These are phyloP conservation scores for Eurypyga helias DNA, from an alignment of 2,113 vertebrate genomes.

Conservation along the genomic window DNA sequence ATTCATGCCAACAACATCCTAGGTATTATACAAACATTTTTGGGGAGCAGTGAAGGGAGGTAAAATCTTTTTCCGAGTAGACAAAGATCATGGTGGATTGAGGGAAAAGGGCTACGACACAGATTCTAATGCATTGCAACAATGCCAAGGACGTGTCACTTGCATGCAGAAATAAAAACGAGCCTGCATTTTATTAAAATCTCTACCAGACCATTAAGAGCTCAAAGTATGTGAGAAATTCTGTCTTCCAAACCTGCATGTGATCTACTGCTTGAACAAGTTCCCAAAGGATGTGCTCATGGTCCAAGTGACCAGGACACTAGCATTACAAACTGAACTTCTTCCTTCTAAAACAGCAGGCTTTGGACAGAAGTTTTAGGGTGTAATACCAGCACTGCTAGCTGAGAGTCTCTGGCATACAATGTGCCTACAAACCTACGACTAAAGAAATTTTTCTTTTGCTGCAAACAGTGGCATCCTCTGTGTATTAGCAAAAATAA, in stretches of 20 bases:
- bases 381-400: not conserved
- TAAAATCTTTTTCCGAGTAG: not conserved
- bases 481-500: not conserved
- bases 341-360: not conserved
- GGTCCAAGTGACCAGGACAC: constrained; percentile 17
- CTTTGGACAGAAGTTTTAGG: not conserved
- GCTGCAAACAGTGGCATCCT: not conserved
- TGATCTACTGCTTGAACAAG: not conserved
- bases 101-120: not conserved
- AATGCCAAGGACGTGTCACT: not conserved
- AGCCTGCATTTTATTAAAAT: constrained; percentile 13
- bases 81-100: not conserved
- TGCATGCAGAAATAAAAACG: not conserved
- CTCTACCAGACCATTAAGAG: not conserved
- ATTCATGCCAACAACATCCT: not conserved
- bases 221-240: constrained; percentile 27
- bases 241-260: not conserved
- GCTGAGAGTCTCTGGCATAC: not conserved
- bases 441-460: not conserved
- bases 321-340: not conserved
- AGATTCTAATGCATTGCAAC: not conserved
- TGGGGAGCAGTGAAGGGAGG: not conserved
- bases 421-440: not conserved
- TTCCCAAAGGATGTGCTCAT: not conserved
- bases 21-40: not conserved